Conservation (phyloP, 2,113 vertebrate species). For the Odocoileus hemionus region DNA sequence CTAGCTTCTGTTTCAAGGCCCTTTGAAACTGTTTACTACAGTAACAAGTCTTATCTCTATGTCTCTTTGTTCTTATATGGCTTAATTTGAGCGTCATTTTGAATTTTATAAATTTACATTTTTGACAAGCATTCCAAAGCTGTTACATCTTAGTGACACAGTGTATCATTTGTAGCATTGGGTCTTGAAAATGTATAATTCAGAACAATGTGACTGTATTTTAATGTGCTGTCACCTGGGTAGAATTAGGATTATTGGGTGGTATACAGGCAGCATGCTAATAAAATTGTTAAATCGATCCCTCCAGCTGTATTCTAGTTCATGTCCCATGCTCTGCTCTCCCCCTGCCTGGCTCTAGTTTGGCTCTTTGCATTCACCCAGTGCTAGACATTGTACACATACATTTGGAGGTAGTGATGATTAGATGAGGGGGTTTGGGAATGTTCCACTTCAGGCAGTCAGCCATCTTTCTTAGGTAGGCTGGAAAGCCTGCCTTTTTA, state of each 20-base stretch:
- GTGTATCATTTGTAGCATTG: background rate
- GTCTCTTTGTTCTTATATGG: background rate
- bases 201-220: background rate
- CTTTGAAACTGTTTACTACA: background rate
- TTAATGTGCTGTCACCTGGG: background rate
- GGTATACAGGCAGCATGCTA: background rate
- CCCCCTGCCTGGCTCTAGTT: background rate
- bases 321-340: background rate
- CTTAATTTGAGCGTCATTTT: background rate
- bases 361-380: background rate
- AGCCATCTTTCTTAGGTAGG: background rate
- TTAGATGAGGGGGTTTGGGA: background rate
- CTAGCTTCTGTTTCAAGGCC: background rate
- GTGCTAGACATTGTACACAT: background rate
- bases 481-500: background rate
- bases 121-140: background rate
- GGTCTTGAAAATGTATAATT: constrained; percentile 15
- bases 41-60: background rate
- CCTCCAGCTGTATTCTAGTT: background rate
- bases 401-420: background rate
- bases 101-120: background rate
- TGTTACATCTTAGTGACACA: background rate
- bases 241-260: background rate
- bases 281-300: background rate
- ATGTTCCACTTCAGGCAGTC: background rate